Evolutionary conservation across 2,113 vertebrate genomes (phyloP).

Genomic region (Neoarius graeffei): DNA sequence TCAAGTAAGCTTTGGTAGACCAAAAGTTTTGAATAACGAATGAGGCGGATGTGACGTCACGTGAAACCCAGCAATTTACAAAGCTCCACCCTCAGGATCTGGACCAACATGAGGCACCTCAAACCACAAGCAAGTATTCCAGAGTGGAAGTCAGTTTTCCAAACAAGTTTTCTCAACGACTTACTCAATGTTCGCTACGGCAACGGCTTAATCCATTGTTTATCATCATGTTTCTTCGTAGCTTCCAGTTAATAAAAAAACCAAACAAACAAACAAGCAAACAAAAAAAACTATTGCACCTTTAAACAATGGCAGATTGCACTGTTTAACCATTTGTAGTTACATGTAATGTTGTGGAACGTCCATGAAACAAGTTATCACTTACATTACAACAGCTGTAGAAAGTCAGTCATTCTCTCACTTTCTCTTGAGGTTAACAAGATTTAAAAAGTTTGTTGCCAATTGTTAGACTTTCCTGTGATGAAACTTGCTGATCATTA

Average conservation of each 20-base stretch:
- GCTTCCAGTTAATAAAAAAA: neutral
- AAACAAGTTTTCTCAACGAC: neutral
- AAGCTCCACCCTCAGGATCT: too few relatives aligned
- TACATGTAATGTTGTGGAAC: neutral
- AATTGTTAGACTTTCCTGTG: neutral
- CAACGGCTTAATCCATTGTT: neutral
- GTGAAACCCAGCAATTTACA: too few relatives aligned
- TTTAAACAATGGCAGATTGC: neutral
- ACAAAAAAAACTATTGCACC: neutral
- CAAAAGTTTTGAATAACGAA: too few relatives aligned
- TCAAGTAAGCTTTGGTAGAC: too few relatives aligned
- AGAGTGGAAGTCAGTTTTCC: neutral
- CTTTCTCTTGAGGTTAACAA: neutral
- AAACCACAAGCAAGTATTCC: neutral
- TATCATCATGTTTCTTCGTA: neutral
- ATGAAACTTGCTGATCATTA: neutral
- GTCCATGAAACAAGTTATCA: neutral
- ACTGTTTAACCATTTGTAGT: neutral
- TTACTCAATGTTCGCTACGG: too few relatives aligned
- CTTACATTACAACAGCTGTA: neutral
- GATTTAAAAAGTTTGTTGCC: neutral
- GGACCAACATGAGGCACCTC: neutral
- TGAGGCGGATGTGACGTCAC: too few relatives aligned
- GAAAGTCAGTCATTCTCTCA: neutral
- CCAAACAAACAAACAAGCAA: too few relatives aligned